These are phyloP conservation scores for Pleuronectes platessa DNA, from an alignment of 2,113 vertebrate genomes.

Conservation along the genomic window DNA sequence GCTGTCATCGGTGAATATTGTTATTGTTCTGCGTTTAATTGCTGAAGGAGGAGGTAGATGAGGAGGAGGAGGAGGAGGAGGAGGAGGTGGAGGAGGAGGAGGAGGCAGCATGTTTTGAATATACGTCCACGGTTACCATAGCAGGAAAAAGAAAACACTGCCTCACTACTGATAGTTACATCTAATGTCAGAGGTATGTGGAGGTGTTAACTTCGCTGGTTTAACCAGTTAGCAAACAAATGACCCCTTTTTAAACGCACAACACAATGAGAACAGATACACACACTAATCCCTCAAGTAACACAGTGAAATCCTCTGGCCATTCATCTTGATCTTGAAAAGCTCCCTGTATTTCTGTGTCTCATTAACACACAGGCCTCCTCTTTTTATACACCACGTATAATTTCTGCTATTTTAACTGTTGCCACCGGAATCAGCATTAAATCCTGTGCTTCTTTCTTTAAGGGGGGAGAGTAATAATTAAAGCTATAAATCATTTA, in stretches of 20 bases:
- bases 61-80: conserved; percentile 36
- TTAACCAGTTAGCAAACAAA: conserved; percentile 71
- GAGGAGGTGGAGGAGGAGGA: conserved; percentile 38
- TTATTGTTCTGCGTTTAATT: conserved; percentile 83
- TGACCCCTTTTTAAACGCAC: conserved; percentile 55
- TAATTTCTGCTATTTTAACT: conserved; percentile 35
- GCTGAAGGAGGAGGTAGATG: conserved; percentile 55
- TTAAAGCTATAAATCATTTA: conserved; percentile 69
- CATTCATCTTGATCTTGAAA: conserved; percentile 56
- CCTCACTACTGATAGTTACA: conserved; percentile 73
- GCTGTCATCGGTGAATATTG: conserved; percentile 74
- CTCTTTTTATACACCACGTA: neutral
- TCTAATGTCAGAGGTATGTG: conserved; percentile 70
- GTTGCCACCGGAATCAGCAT: conserved; percentile 37
- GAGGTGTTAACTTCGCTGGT: conserved; percentile 75
- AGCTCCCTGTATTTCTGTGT: conserved; percentile 47
- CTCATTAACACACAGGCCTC: conserved; percentile 46
- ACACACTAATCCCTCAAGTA: conserved; percentile 51
- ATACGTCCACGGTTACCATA: conserved; percentile 78
- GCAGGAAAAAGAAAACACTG: conserved; percentile 71
- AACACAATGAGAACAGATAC: conserved; percentile 55
- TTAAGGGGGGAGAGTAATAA: conserved; percentile 27
- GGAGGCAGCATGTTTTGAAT: conserved; percentile 72
- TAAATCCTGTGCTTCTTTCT: conserved; percentile 20
- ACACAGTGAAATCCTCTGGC: conserved; percentile 36